Evolutionary conservation across 2,888 invertebrate species (phyloP), one percentile per base, ranked within the genome.

Genomic region (Pristionchus arcanus): DNA sequence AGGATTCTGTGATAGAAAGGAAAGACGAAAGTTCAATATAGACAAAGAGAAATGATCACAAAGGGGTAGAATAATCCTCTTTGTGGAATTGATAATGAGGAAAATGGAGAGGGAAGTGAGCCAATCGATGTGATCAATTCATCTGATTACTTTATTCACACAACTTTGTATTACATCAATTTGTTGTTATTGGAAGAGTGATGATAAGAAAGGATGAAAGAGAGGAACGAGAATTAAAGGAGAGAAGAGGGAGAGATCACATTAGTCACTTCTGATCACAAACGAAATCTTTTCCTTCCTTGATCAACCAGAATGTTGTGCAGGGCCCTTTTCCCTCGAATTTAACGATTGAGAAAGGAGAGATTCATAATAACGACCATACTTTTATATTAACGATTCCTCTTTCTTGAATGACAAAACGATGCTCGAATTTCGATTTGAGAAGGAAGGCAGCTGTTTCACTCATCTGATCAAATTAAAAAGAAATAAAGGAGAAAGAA

Each of bases 301-400:
- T 91, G 34, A 85, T 90, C 37, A 92, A 88, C 92, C 91, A 92
- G 68, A 91, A 92, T n/a, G 92, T 92, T 53, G 91, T 84, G 49
- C 90, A 90, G 2, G 92, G 89, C n/a, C 92, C 92, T 90, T 92
- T 92, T 37, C 92, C 92, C 91, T 92, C 42, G 63, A 91, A 81
- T 16, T 25, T 34, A 34, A 63, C 28, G 13, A 42, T 63, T 37
- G 7, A 90, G 63, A 59, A 66, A 90, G 59, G 15, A n/a, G 49
- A 74, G 37, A 42, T 71, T 42, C 34, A n/a, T 25, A n/a, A 86
- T n/a, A 37, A 66, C 28, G 25, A 34, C 42, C 68, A 42, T 37
- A 91, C 92, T 87, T 92, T 92, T 9, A 92, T 90, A 87, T 92
- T 91, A 28, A 92, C 89, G 89, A 92, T 91, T 71, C 92, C 92